phyloP scores from a whole-genome alignment of 2,888 invertebrate species.

The Gandaritis pyraliata region DNA sequence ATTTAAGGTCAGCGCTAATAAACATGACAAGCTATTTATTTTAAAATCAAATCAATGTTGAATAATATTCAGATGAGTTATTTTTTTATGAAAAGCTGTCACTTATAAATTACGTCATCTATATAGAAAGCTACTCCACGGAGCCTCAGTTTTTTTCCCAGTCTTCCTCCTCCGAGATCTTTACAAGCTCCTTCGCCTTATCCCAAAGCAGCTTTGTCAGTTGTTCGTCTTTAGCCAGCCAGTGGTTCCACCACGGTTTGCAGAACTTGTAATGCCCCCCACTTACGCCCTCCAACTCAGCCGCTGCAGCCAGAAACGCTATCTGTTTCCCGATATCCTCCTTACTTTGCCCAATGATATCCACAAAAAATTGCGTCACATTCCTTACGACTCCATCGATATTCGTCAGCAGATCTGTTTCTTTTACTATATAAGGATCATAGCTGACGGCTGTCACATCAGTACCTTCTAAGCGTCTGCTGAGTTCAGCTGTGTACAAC shows the following conservation, averaged over 20 bases:
- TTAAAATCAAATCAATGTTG: no score
- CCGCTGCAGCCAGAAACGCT: conserved; percentile 63
- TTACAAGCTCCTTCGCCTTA: conserved; percentile 62
- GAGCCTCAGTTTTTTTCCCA: conserved; percentile 53
- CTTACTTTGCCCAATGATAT: conserved; percentile 64
- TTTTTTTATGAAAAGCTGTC: no score
- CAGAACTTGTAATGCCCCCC: conserved; percentile 71
- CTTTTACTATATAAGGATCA: conserved; percentile 78
- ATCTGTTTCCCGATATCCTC: conserved; percentile 68
- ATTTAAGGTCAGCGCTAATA: no score
- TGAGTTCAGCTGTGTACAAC: conserved; percentile 85
- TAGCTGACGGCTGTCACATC: conserved; percentile 87
- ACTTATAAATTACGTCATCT: no score
- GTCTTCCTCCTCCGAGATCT: conserved; percentile 60
- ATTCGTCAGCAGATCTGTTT: conserved; percentile 63
- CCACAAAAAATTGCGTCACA: conserved; percentile 56
- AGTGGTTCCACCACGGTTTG: conserved; percentile 61
- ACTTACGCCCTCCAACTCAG: conserved; percentile 55
- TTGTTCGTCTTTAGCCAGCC: conserved; percentile 56
- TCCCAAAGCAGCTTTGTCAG: conserved; percentile 65
- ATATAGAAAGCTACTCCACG: no score
- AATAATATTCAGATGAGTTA: no score
- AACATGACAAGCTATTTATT: no score
- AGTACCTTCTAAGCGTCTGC: conserved; percentile 77
- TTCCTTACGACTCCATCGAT: conserved; percentile 50